Conservation (phyloP, 2,797 vertebrate genomes). For the Propithecus deckenii region DNA sequence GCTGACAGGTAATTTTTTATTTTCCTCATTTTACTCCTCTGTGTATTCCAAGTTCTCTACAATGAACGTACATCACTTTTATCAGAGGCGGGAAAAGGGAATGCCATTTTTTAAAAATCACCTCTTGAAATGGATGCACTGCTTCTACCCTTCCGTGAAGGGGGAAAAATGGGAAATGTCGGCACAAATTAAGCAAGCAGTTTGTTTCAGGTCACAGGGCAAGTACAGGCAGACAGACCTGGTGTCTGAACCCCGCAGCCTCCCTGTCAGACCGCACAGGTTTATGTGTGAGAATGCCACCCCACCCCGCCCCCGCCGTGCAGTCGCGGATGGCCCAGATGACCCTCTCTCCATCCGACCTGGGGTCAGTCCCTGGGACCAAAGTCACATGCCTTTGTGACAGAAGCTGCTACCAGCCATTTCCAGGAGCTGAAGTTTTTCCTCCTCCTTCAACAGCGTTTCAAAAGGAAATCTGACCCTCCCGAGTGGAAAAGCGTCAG, state of each 20-base stretch:
- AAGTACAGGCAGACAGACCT: accelerated
- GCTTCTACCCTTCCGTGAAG: neutral
- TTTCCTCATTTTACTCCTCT: neutral
- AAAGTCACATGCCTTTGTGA: neutral
- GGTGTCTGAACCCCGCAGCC: accelerated
- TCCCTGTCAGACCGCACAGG: accelerated
- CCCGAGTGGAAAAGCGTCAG: neutral
- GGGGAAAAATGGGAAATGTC: neutral
- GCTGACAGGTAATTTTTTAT: neutral
- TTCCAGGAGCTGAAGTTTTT: neutral
- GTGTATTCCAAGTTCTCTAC: neutral
- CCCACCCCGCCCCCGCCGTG: neutral
- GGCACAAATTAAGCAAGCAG: neutral
- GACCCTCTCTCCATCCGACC: neutral
- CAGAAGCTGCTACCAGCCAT: neutral
- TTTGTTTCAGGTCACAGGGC: neutral
- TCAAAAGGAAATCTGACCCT: neutral
- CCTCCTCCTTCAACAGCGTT: neutral
- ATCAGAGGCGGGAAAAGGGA: neutral
- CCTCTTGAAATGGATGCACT: neutral
- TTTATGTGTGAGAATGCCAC: neutral
- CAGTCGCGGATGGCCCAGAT: accelerated
- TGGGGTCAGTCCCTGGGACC: neutral
- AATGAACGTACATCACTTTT: neutral
- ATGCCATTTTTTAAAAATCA: neutral